Base-by-base conservation (phyloP, 2,888 invertebrate species). In the Alloplasta piceator region DNA sequence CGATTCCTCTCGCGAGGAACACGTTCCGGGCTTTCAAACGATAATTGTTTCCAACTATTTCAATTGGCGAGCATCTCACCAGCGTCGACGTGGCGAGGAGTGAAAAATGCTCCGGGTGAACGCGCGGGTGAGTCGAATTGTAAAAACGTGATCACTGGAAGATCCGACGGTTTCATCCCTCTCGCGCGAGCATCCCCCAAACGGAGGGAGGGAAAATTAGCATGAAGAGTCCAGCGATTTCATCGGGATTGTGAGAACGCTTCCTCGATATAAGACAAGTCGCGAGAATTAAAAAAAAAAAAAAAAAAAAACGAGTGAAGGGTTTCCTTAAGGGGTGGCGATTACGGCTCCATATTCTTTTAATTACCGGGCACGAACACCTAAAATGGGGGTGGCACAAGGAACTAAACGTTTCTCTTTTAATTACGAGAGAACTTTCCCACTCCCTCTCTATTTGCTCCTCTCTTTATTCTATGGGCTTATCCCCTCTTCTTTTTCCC, bases 331-430 rank as follows among this genome's bases (percentile, higher is more conserved):
- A 73, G 56, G 74, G 85, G 83, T 86, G 64, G 86, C 88, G 90
- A 89, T 90, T 90, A 90, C 87, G 83, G 82, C 85, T 85, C 89
- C 88, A 89, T 91, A 90, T 90, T 90, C 90, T 91, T 91, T 91
- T 91, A 91, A 91, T 91, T 91, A 90, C 89, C 89, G 82, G 61
- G 72, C 74, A 76, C 75, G 41, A 71, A 63, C 72, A 75, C 73
- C 78, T 70, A 77, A 82, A 75, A 72, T 46, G 77, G 81, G 82
- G 82, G 82, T 80, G 78, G 79, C 82, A 26, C 26, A 84, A 87
- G 87, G 88, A 89, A 88, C 88, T 87, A 89, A 91, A 90, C 88
- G 89, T 91, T 91, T 91, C 90, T 89, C 88, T 90, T 91, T 91
- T 91, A 91, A 91, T 91, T 91, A 90, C 91, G 86, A 86, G 36